These are phyloP conservation scores for Echeneis naucrates DNA, from an alignment of 2,797 vertebrate genomes.

Conservation along the genomic window DNA sequence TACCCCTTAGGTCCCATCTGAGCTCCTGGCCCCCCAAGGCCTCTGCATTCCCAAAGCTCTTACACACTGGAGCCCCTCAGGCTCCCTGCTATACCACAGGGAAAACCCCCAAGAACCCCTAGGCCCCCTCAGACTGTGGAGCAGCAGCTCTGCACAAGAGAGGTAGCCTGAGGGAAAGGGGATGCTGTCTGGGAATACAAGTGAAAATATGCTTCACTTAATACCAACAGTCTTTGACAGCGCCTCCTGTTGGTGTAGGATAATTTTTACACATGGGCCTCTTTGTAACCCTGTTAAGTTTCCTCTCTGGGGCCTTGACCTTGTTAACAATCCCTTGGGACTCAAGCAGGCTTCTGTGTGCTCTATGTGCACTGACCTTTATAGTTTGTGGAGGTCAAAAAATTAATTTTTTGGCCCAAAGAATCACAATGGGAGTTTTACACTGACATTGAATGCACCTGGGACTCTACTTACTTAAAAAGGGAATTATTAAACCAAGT, in stretches of 20 bases:
- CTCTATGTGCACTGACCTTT: constrained; percentile 79
- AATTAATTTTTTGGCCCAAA: constrained; percentile 66
- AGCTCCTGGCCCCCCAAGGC: constrained; percentile 83
- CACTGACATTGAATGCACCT: constrained; percentile 58
- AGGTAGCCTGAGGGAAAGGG: constrained; percentile 63
- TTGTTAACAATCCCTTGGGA: constrained; percentile 76
- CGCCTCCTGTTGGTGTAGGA: constrained; percentile 72
- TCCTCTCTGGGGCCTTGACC: constrained; percentile 77
- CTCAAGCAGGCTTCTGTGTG: constrained; percentile 62
- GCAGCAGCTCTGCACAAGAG: constrained; percentile 76
- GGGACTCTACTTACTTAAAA: constrained; percentile 43
- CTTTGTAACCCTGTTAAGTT: constrained; percentile 66
- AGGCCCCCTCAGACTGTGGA: constrained; percentile 78
- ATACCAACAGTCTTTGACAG: constrained; percentile 65
- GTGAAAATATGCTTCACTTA: constrained; percentile 76
- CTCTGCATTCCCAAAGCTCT: constrained; percentile 80
- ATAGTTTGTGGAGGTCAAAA: constrained; percentile 68
- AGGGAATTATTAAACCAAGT: constrained; percentile 63
- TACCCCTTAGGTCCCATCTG: constrained; percentile 83
- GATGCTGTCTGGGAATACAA: constrained; percentile 81
- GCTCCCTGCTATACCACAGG: constrained; percentile 76
- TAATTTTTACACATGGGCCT: constrained; percentile 64
- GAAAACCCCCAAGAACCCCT: constrained; percentile 80
- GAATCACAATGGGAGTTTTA: constrained; percentile 53
- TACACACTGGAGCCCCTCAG: constrained; percentile 76